Percentiles rank a stretch among this genome's conserved stretches.
Conservation (phyloP, 2,797 vertebrate species). For the Xenentodon cancila region DNA sequence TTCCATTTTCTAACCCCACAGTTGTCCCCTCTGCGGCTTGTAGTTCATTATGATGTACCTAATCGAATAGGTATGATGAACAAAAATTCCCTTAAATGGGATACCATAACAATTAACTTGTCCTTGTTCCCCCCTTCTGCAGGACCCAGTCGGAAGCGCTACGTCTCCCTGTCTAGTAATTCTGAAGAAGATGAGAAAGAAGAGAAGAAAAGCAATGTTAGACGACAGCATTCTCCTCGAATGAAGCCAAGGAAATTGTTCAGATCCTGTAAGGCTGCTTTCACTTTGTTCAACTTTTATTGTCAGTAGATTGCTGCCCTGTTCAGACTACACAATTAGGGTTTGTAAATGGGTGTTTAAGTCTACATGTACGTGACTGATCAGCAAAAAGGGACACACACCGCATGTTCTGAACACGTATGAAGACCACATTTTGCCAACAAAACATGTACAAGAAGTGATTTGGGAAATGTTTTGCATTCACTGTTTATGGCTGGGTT, state of each 20-base stretch:
- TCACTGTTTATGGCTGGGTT: too few relatives aligned
- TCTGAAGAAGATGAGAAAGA: conserved; percentile 68
- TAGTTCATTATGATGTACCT: neutral
- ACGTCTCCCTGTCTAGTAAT: conserved; percentile 63
- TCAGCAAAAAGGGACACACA: too few relatives aligned
- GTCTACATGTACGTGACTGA: too few relatives aligned
- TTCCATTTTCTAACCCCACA: neutral
- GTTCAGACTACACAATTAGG: too few relatives aligned
- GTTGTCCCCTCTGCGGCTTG: neutral
- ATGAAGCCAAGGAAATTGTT: conserved; percentile 76
- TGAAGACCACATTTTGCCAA: too few relatives aligned
- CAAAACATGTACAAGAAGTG: too few relatives aligned
- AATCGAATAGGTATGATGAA: neutral
- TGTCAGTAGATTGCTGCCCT: too few relatives aligned
- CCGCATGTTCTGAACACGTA: too few relatives aligned
- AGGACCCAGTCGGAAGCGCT: conserved; percentile 77
- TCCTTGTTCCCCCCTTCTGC: conserved; percentile 3
- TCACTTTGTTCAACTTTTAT: neutral
- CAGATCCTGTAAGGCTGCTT: conserved; percentile 65
- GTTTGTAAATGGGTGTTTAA: too few relatives aligned
- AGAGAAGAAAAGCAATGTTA: conserved; percentile 53
- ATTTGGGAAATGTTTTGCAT: too few relatives aligned
- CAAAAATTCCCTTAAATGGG: neutral
- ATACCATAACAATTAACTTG: neutral
- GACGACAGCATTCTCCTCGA: conserved; percentile 36